Evolutionary conservation across 2,113 vertebrate species (phyloP).

Genomic region (Sterrhoptilus dennistouni): DNA sequence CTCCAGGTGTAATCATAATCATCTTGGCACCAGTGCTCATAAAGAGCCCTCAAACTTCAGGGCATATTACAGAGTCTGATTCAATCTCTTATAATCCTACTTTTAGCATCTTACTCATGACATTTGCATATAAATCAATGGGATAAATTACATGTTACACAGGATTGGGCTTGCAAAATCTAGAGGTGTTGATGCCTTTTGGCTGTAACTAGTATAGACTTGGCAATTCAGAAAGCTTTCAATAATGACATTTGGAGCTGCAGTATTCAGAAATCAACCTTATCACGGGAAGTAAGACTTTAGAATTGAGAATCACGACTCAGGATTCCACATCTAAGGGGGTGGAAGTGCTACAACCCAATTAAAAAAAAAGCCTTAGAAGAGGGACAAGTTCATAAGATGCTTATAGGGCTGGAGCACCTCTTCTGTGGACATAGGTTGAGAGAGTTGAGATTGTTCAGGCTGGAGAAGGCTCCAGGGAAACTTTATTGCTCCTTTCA

Average conservation of each 20-base stretch:
- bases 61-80: not conserved
- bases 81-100: not conserved
- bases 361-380: not conserved
- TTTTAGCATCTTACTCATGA: not conserved
- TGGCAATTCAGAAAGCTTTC: not conserved
- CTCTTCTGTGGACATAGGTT: not conserved
- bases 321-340: not conserved
- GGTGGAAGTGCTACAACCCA: rapidly evolving
- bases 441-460: not conserved
- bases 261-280: not conserved
- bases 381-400: not conserved
- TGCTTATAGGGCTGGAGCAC: not conserved
- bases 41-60: not conserved
- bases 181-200: not conserved
- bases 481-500: not conserved
- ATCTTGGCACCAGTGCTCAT: not conserved
- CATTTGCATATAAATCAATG: constrained; percentile 19
- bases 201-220: not conserved
- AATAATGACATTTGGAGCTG: not conserved
- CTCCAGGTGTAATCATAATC: not conserved
- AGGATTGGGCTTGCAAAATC: not conserved
- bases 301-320: not conserved
- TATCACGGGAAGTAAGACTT: not conserved
- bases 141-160: not conserved
- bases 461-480: not conserved